phyloP scores from a whole-genome alignment of 2,113 vertebrate genomes.

The Procavia capensis region DNA sequence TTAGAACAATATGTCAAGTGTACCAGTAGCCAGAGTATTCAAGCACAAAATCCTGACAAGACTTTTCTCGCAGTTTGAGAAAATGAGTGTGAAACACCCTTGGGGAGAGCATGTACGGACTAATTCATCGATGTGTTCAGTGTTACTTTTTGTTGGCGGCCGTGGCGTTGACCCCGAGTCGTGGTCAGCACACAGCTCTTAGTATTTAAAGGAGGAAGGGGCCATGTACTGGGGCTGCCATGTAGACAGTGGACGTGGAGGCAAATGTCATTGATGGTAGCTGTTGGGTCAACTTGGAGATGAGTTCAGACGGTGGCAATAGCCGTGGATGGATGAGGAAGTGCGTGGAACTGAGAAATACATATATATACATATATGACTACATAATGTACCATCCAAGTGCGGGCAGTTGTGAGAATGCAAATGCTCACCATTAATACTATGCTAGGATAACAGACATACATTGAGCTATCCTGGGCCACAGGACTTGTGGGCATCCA shows the following conservation, averaged over 20 bases:
- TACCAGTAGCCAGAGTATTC: background rate
- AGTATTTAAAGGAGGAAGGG: background rate
- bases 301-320: background rate
- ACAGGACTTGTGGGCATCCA: background rate
- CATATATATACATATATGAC: background rate
- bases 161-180: too few species aligned
- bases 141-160: too few species aligned
- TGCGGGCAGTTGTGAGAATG: background rate
- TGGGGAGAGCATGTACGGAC: background rate
- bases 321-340: background rate
- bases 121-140: background rate
- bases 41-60: background rate
- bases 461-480: background rate
- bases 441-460: background rate
- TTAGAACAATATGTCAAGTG: background rate
- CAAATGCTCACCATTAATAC: background rate
- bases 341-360: background rate
- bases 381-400: background rate
- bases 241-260: background rate
- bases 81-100: background rate
- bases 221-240: background rate
- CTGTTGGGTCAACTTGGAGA: accelerated
- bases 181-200: background rate
- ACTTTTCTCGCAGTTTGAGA: background rate
- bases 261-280: too few species aligned